Conservation (phyloP, 1,140 invertebrate genomes). For the Oedothorax gibbosus region DNA sequence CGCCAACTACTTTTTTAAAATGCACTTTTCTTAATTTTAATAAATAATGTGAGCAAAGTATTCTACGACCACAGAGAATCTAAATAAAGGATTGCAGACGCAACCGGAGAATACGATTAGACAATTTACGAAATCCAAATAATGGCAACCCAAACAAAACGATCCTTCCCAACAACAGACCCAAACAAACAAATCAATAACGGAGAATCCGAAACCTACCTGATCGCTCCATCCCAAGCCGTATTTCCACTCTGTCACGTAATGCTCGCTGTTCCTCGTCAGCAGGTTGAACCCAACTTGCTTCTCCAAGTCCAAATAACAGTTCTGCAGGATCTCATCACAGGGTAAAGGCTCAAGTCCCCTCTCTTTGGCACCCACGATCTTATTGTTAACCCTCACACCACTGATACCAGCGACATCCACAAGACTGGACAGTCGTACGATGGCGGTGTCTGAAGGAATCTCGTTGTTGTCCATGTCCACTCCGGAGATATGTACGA, state of each 20-base stretch:
- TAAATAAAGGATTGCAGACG: neutral
- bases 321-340: conserved; percentile 64
- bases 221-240: conserved; percentile 66
- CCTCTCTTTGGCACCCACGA: conserved; percentile 64
- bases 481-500: conserved; percentile 64
- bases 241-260: conserved; percentile 66
- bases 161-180: too few species aligned
- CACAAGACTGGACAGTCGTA: conserved; percentile 58
- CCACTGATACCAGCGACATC: conserved; percentile 64
- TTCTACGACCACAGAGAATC: neutral
- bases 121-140: neutral
- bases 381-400: conserved; percentile 67
- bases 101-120: neutral
- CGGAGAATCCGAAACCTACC: conserved; percentile 53
- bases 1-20: too few species aligned
- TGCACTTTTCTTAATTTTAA: too few species aligned
- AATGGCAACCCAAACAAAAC: neutral
- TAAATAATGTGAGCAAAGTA: too few species aligned
- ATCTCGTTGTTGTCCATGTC: conserved; percentile 63
- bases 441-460: conserved; percentile 57
- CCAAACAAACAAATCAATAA: too few species aligned
- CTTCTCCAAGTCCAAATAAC: conserved; percentile 58
- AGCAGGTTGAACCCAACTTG: conserved; percentile 65
- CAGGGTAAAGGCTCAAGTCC: conserved; percentile 61
- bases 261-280: conserved; percentile 66